Percentiles rank a stretch among this genome's conserved stretches.
These are phyloP conservation scores for Colletes collaris DNA, from an alignment of 2,888 invertebrate species.

Conservation along the genomic window DNA sequence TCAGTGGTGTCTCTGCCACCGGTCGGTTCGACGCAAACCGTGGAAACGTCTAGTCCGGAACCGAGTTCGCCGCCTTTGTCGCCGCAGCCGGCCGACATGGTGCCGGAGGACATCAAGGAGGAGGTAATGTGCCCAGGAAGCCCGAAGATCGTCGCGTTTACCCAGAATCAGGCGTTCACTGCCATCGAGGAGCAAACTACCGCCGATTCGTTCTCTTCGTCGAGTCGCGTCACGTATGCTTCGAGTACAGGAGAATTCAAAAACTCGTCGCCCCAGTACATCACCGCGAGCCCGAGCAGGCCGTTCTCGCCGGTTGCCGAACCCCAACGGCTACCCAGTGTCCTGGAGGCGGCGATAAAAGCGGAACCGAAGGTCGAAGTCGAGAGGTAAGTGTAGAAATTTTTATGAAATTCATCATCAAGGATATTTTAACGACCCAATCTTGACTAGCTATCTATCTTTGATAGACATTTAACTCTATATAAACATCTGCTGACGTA, in stretches of 20 bases:
- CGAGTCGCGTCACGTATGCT: constrained; percentile 71
- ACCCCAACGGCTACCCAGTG: constrained; percentile 86
- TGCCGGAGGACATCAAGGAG: constrained; percentile 76
- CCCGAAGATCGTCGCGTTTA: constrained; percentile 78
- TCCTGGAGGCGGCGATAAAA: constrained; percentile 94
- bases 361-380: constrained; percentile 93
- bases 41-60: constrained; percentile 85
- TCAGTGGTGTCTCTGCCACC: constrained; percentile 85
- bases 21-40: constrained; percentile 87
- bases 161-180: constrained; percentile 72
- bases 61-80: constrained; percentile 78
- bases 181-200: constrained; percentile 73
- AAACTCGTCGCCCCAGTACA: constrained; percentile 72
- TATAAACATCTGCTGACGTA: too few relatives aligned
- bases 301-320: constrained; percentile 81
- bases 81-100: constrained; percentile 76
- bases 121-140: constrained; percentile 72
- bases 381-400: constrained; percentile 79
- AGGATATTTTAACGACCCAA: too few relatives aligned
- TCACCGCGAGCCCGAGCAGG: constrained; percentile 76
- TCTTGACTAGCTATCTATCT: too few relatives aligned
- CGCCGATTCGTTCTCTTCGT: constrained; percentile 74
- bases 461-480: too few relatives aligned
- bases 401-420: too few relatives aligned
- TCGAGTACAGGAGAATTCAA: constrained; percentile 73